phyloP scores from a whole-genome alignment of 1,140 invertebrate genomes.

The Drosophila sturtevanti region DNA sequence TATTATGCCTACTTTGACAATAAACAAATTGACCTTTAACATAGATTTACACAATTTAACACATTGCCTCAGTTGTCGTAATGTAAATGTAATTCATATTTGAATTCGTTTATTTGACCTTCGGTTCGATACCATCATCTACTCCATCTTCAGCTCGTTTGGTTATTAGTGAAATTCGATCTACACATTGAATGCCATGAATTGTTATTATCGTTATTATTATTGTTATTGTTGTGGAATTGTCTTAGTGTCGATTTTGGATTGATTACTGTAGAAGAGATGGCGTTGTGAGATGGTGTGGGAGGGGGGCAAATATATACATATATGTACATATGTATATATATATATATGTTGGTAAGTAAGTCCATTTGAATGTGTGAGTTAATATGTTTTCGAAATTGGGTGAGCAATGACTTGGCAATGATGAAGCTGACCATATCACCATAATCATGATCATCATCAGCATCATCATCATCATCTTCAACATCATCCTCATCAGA shows the following conservation, averaged over 20 bases:
- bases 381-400: slow-evolving; percentile 71
- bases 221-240: slow-evolving; percentile 39
- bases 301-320: background rate
- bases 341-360: background rate
- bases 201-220: slow-evolving; percentile 8
- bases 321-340: background rate
- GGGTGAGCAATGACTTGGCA: slow-evolving; percentile 74
- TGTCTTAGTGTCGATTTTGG: slow-evolving; percentile 69
- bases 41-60: slow-evolving; percentile 12
- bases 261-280: slow-evolving; percentile 6
- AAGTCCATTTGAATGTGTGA: slow-evolving; percentile 30
- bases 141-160: slow-evolving; percentile 24
- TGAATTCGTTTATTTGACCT: slow-evolving; percentile 52
- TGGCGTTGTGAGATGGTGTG: background rate
- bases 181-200: slow-evolving; percentile 65
- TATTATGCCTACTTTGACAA: background rate
- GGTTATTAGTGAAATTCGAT: slow-evolving; percentile 69
- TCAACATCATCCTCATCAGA: slow-evolving; percentile 40
- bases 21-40: slow-evolving; percentile 29
- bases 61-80: slow-evolving; percentile 25
- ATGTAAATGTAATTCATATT: slow-evolving; percentile 74
- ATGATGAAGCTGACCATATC: slow-evolving; percentile 44
- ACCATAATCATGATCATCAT: slow-evolving; percentile 20
- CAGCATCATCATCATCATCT: slow-evolving; percentile 17
- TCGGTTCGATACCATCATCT: slow-evolving; percentile 40